Conservation (phyloP, 1,140 invertebrate genomes). For the Pachyrhynchus sulphureomaculatus region DNA sequence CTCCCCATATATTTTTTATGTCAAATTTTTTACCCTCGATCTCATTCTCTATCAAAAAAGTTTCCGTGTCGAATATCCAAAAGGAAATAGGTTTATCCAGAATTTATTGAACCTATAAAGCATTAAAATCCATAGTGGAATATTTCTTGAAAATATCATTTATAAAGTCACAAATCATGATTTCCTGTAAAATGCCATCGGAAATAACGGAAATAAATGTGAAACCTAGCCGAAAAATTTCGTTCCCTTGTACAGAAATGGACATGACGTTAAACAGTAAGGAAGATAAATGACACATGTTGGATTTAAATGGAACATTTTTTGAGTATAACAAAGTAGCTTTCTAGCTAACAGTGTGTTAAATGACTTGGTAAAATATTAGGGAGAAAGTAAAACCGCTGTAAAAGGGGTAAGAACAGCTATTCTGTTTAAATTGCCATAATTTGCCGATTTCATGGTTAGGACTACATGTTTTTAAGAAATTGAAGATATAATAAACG, state of each 20-base stretch:
- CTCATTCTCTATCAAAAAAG: no score
- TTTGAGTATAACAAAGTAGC: conserved; percentile 1
- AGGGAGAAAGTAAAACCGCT: neutral
- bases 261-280: conserved; percentile 10
- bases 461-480: no score
- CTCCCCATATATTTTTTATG: no score
- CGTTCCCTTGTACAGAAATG: conserved; percentile 11
- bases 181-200: neutral
- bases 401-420: neutral
- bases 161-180: neutral
- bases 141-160: neutral
- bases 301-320: conserved; percentile 2
- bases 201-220: conserved; percentile 11
- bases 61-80: no score
- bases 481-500: no score
- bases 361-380: neutral
- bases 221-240: conserved; percentile 9
- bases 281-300: conserved; percentile 1
- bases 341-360: neutral
- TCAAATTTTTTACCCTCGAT: no score
- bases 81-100: no score
- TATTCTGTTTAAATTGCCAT: neutral
- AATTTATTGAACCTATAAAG: neutral
- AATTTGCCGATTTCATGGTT: no score
- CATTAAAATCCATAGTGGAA: neutral